A percentile compares a stretch with the other conserved stretches of the same genome.
Evolutionary conservation across 2,113 vertebrate species (phyloP).

Genomic region (Rhinoderma darwinii): DNA sequence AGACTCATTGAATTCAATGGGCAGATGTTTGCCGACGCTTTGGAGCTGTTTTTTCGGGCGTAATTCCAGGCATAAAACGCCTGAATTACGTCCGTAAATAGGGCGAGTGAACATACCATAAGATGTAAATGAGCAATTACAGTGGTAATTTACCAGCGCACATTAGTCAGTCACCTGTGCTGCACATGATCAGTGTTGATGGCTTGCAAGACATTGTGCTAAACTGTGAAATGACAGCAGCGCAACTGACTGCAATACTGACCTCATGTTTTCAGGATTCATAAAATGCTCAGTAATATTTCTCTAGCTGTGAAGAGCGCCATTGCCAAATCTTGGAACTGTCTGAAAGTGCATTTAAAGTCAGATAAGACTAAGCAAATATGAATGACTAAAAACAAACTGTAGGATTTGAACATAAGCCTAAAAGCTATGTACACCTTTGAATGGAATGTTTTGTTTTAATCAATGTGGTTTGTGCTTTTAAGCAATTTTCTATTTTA

Average conservation of each 20-base stretch:
- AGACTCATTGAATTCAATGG: too few species aligned
- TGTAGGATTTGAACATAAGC: too few species aligned
- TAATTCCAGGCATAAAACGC: too few species aligned
- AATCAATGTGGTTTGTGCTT: too few species aligned
- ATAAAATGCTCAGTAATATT: not conserved
- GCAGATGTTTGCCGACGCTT: too few species aligned
- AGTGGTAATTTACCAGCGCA: not conserved
- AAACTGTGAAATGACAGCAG: conserved; percentile 1
- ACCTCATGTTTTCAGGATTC: not conserved
- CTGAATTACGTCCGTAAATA: too few species aligned
- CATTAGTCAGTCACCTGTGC: conserved; percentile 3
- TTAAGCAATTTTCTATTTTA: too few species aligned
- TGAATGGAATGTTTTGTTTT: too few species aligned
- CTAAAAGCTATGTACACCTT: too few species aligned
- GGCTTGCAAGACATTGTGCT: not conserved
- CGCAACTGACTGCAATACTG: not conserved
- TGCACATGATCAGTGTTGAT: conserved; percentile 28
- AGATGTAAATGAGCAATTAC: conserved; percentile 32
- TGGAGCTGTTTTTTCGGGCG: too few species aligned
- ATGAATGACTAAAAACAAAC: not conserved
- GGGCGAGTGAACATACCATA: too few species aligned
- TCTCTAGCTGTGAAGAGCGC: not conserved
- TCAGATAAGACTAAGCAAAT: not conserved
- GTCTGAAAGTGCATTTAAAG: not conserved
- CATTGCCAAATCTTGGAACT: not conserved